Evolutionary conservation across 2,888 invertebrate genomes (phyloP).

Genomic region (Caenorhabditis uteleia): DNA sequence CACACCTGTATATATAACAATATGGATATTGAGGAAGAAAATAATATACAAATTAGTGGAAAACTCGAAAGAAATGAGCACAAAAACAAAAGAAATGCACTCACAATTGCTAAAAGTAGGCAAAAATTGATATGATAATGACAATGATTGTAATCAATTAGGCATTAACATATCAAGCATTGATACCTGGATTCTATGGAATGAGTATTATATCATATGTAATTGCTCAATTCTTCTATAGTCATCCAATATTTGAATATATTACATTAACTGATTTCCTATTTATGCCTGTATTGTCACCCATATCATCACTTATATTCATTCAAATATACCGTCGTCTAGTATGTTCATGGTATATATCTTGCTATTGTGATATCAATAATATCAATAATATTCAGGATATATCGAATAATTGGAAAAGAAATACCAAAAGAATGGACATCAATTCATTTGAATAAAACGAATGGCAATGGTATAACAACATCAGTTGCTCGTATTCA

Average conservation of each 20-base stretch:
- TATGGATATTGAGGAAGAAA: conserved; percentile 9
- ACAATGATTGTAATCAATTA: neutral
- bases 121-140: neutral
- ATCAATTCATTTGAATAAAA: too few relatives aligned
- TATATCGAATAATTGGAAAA: too few relatives aligned
- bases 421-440: too few relatives aligned
- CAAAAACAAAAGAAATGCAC: conserved; percentile 13
- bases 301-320: conserved; percentile 15
- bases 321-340: neutral
- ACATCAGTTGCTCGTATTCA: too few relatives aligned
- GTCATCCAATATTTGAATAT: conserved; percentile 20
- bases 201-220: conserved; percentile 10
- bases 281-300: conserved; percentile 19
- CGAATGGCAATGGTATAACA: too few relatives aligned
- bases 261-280: conserved; percentile 12
- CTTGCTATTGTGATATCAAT: too few relatives aligned
- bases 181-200: conserved; percentile 14
- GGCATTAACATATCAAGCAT: conserved; percentile 19
- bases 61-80: conserved; percentile 4
- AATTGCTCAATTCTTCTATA: conserved; percentile 13
- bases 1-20: conserved; percentile 13
- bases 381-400: too few relatives aligned
- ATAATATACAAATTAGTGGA: conserved; percentile 11
- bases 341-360: too few relatives aligned
- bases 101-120: conserved; percentile 7